Conservation (phyloP, 2,797 vertebrate species). For the Tarsius wallacei region DNA sequence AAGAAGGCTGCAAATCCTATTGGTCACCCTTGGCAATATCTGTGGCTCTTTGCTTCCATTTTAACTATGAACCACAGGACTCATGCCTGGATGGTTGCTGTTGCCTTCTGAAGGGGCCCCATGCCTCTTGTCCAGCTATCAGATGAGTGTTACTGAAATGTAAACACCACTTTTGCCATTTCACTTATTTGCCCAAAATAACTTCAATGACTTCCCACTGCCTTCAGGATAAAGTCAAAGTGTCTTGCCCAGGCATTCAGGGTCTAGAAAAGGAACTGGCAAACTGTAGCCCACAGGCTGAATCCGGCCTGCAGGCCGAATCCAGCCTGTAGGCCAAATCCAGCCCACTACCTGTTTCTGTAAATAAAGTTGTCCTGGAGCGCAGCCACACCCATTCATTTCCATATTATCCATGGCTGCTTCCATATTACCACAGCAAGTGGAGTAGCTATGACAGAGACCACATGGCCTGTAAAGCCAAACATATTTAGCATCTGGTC, state of each 20-base stretch:
- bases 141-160: neutral
- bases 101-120: neutral
- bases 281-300: neutral
- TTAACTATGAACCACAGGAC: neutral
- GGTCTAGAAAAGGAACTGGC: slow-evolving; percentile 8
- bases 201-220: neutral
- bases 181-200: slow-evolving; percentile 51
- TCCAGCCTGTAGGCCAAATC: neutral
- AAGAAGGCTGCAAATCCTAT: neutral
- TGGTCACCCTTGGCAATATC: neutral
- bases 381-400: neutral
- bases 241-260: neutral
- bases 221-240: slow-evolving; percentile 26
- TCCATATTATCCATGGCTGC: slow-evolving; percentile 3
- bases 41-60: neutral
- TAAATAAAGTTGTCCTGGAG: slow-evolving; percentile 16
- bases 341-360: neutral
- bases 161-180: neutral
- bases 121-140: neutral
- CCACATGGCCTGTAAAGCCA: neutral
- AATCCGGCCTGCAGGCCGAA: neutral
- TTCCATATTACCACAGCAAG: neutral
- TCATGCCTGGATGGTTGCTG: neutral
- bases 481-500: slow-evolving; percentile 15
- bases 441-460: neutral